Conservation (phyloP, 2,888 invertebrate genomes). For the Physocephala rufipes region DNA sequence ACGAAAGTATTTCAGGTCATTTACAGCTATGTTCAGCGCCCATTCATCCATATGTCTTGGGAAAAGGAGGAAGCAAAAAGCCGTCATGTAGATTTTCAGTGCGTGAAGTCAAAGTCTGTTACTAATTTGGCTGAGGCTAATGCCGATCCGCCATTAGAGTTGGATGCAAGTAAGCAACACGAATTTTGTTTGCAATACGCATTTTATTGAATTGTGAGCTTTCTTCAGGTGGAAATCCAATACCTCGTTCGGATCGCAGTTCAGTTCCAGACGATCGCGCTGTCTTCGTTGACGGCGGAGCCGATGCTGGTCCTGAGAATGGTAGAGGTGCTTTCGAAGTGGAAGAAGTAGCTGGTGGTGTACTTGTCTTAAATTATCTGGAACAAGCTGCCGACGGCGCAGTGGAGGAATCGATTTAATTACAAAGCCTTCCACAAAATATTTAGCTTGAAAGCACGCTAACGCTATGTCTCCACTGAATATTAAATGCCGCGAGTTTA, state of each 20-base stretch:
- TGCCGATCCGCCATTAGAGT: slow-evolving; percentile 79
- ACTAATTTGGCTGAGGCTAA: slow-evolving; percentile 96
- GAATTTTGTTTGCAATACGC: background rate
- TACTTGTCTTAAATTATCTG: slow-evolving; percentile 55
- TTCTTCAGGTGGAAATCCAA: slow-evolving; percentile 61
- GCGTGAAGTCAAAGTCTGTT: slow-evolving; percentile 97
- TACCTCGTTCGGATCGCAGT: slow-evolving; percentile 52
- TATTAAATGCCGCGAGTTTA: too few relatives aligned
- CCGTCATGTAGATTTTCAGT: slow-evolving; percentile 98
- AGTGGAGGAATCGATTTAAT: slow-evolving; percentile 25
- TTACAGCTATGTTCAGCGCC: slow-evolving; percentile 99
- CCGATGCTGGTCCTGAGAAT: slow-evolving; percentile 38
- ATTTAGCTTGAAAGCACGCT: background rate
- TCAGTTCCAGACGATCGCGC: slow-evolving; percentile 48
- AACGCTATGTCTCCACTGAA: too few relatives aligned
- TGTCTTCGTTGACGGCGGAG: slow-evolving; percentile 42
- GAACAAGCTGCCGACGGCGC: slow-evolving; percentile 53
- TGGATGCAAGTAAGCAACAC: slow-evolving; percentile 62
- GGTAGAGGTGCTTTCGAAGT: slow-evolving; percentile 49
- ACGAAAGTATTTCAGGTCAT: slow-evolving; percentile 68
- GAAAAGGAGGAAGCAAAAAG: slow-evolving; percentile 99
- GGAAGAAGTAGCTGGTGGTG: slow-evolving; percentile 59
- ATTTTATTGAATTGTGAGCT: background rate
- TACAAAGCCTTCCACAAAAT: slow-evolving; percentile 8
- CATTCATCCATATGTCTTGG: slow-evolving; percentile 94